Base-by-base conservation (phyloP, 2,888 invertebrate species). In the Noctua comes region DNA sequence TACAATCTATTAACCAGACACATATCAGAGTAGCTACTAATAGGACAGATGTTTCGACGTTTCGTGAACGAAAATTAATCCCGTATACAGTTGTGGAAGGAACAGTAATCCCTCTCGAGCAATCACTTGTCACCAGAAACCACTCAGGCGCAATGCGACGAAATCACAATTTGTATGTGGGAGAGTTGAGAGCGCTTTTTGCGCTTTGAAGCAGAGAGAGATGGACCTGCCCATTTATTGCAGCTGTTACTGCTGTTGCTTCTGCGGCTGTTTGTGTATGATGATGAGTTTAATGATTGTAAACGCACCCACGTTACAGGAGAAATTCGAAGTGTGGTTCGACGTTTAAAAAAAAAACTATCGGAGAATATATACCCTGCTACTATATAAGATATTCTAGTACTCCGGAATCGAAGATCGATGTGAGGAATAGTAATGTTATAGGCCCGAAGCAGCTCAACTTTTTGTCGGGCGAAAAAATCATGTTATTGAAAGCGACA, bases 101-200 rank as follows among this genome's bases (percentile, higher is more conserved):
- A 91, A 89, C 89, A 83, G 81, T 94, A 94, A 95, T 94, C 94
- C 94, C 95, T 92, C 92, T 92, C 91, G 88, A 93, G 88, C 91
- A 93, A 93, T 94, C 95, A 95, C 96, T 96, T 95, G 96, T 96
- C 95, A 96, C 93, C 87, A 86, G 92, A 94, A 94, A 93, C 94
- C 93, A 93, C 94, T 95, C 94, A 91, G 87, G 93, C 93, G 93
- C 91, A 91, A 65, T 31, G 65, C 48, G 73, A 31, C 77, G 57
- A 79, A 83, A 87, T 89, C 83, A 79, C 79, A 83, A 81, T 79
- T 78, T 57, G 73, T 83, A 18, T 36, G 73, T 31, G 57, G n/a
- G 48, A 59, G 73, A 72, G 66, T 73, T 82, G 46, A 10, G 0
- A 89, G 91, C 90, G 88, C 86, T 90, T 89, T 73, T 48, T 65